A percentile compares a stretch with the other conserved stretches of the same genome.
These are phyloP conservation scores for Amphiprion percula DNA, from an alignment of 2,113 vertebrate genomes.

Conservation along the genomic window DNA sequence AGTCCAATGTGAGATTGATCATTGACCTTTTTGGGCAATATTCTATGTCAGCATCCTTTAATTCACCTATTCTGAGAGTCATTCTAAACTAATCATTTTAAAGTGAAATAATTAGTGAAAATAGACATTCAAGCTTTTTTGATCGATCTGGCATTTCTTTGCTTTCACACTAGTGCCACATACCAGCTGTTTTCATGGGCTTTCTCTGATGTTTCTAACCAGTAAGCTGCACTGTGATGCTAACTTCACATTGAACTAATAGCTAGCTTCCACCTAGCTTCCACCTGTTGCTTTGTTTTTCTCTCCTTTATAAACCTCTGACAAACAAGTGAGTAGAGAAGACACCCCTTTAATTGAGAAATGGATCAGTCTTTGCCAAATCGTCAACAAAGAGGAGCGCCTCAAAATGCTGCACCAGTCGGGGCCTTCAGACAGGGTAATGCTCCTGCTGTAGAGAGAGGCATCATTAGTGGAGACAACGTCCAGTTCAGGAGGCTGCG, in stretches of 20 bases:
- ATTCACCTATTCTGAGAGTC: background rate
- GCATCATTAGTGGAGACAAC: conserved; percentile 70
- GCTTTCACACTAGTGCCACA: conserved; percentile 19
- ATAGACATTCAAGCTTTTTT: conserved; percentile 4
- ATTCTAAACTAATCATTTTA: background rate
- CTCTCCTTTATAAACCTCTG: conserved; percentile 40
- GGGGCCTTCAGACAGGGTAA: conserved; percentile 33
- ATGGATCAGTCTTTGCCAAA: conserved; percentile 70
- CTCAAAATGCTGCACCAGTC: conserved; percentile 15
- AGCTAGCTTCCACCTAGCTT: conserved; percentile 33
- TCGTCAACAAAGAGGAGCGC: conserved; percentile 31
- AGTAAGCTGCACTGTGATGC: conserved; percentile 6
- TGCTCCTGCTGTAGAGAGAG: conserved; percentile 48
- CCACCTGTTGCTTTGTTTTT: conserved; percentile 59
- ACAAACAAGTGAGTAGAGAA: conserved; percentile 64
- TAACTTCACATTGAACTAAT: conserved; percentile 45
- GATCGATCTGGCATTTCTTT: conserved; percentile 22
- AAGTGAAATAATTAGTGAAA: background rate
- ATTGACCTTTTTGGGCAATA: background rate
- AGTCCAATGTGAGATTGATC: conserved; percentile 52
- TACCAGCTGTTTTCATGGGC: background rate
- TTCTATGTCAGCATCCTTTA: background rate
- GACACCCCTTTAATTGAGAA: conserved; percentile 18
- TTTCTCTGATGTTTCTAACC: conserved; percentile 29
- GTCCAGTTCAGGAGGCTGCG: conserved; percentile 64